These are phyloP conservation scores for Cynoglossus semilaevis DNA, from an alignment of 2,113 vertebrate species.

Conservation along the genomic window DNA sequence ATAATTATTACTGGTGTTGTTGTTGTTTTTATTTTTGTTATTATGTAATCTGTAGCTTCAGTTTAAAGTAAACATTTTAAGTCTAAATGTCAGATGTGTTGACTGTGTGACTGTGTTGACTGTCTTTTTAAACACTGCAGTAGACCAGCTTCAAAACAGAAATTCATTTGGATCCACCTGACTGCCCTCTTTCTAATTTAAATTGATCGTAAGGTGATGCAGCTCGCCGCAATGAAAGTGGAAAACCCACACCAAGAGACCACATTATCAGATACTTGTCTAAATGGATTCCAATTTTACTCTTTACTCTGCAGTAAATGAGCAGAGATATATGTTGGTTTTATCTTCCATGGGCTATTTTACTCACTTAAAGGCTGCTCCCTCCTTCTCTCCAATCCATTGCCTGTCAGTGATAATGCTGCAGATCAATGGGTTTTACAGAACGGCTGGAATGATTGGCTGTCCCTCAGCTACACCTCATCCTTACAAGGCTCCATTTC, in stretches of 20 bases:
- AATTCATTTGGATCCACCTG: conserved; percentile 8
- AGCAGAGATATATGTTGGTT: background rate
- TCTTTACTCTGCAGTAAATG: background rate
- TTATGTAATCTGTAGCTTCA: too few relatives aligned
- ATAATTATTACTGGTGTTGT: too few relatives aligned
- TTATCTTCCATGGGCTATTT: conserved; percentile 21
- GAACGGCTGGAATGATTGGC: conserved; percentile 48
- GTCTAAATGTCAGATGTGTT: too few relatives aligned
- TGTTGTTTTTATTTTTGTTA: too few relatives aligned
- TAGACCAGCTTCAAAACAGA: background rate
- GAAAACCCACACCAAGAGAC: background rate
- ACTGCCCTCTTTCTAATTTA: background rate
- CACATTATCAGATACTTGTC: conserved; percentile 12
- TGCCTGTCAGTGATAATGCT: background rate
- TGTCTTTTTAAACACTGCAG: conserved; percentile 8
- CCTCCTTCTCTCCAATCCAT: background rate
- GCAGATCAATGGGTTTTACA: conserved; percentile 29
- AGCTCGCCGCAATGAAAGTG: background rate
- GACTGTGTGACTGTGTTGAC: too few relatives aligned
- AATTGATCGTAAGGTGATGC: conserved; percentile 2
- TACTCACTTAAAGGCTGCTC: conserved; percentile 22
- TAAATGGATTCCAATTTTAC: conserved; percentile 14
- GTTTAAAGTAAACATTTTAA: too few relatives aligned
- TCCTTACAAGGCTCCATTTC: too few relatives aligned
- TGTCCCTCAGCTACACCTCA: conserved; percentile 36